These are phyloP conservation scores for Junonia oenone DNA, from an alignment of 2,888 invertebrate genomes.

Conservation along the genomic window DNA sequence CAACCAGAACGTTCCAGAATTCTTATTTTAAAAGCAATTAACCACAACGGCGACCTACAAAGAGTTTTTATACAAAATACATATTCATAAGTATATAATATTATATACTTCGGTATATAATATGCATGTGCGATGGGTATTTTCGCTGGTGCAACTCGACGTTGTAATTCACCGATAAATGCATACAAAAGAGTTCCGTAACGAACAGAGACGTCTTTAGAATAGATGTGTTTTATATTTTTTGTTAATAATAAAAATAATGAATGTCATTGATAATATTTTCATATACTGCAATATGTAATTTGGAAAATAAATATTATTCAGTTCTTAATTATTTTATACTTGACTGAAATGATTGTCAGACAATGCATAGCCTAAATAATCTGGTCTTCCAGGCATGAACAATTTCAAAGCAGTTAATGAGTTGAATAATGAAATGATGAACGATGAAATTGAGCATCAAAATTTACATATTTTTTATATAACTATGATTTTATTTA, in stretches of 20 bases:
- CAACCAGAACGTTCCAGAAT: background rate
- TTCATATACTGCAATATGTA: no score
- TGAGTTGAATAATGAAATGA: no score
- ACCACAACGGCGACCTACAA: background rate
- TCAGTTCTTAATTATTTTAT: no score
- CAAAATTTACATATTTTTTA: no score
- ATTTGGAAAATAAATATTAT: no score
- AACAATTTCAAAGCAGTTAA: no score
- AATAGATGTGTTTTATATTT: constrained; percentile 30
- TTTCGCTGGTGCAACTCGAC: constrained; percentile 63
- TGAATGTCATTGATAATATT: background rate
- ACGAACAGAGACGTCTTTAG: constrained; percentile 41
- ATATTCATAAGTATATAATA: constrained; percentile 21
- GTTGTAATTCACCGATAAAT: constrained; percentile 78
- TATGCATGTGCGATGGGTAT: constrained; percentile 35
- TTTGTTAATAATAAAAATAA: background rate
- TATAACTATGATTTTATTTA: no score
- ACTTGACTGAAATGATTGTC: no score
- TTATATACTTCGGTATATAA: constrained; percentile 29
- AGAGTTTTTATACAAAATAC: background rate
- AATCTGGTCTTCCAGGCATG: no score
- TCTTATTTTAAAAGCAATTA: background rate
- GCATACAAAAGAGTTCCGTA: constrained; percentile 72
- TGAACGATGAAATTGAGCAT: no score
- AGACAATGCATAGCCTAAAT: no score